phyloP scores from a whole-genome alignment of 2,113 vertebrate species.

The Silurus asotus region DNA sequence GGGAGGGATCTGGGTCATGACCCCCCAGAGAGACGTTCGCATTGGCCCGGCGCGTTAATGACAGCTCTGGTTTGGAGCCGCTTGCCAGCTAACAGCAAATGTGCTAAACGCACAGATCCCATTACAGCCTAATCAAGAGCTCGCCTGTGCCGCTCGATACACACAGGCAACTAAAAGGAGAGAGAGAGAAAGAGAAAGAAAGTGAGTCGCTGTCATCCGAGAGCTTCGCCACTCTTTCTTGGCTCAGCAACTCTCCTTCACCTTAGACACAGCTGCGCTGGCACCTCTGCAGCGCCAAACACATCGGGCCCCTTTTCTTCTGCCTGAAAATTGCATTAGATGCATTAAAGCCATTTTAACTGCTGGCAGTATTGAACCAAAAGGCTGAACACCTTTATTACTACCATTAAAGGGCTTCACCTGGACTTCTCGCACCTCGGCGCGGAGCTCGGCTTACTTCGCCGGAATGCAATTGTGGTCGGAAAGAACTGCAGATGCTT shows the following conservation, averaged over 20 bases:
- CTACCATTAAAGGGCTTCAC: conserved; percentile 33
- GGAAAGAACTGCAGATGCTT: background rate
- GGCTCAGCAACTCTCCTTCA: conserved; percentile 7
- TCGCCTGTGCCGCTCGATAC: conserved; percentile 31
- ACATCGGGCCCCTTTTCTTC: background rate
- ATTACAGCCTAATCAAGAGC: conserved; percentile 42
- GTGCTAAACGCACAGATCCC: conserved; percentile 45
- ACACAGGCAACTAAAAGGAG: conserved; percentile 34
- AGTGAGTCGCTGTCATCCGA: conserved; percentile 13
- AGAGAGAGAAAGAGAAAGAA: background rate
- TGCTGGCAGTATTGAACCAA: conserved; percentile 38
- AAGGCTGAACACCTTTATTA: conserved; percentile 46
- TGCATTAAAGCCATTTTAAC: conserved; percentile 46
- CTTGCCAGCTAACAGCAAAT: conserved; percentile 20
- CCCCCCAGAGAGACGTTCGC: background rate
- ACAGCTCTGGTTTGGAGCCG: conserved; percentile 12
- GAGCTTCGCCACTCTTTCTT: conserved; percentile 4
- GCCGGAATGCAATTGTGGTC: conserved; percentile 32
- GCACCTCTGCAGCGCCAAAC: conserved; percentile 12
- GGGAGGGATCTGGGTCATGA: conserved; percentile 14
- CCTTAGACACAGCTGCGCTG: background rate
- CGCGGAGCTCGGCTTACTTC: conserved; percentile 11
- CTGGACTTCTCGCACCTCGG: conserved; percentile 29
- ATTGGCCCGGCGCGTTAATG: conserved; percentile 5
- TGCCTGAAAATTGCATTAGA: conserved; percentile 30